These are phyloP conservation scores for Sporophila hypoxantha DNA, from an alignment of 2,113 vertebrate species.

Conservation along the genomic window DNA sequence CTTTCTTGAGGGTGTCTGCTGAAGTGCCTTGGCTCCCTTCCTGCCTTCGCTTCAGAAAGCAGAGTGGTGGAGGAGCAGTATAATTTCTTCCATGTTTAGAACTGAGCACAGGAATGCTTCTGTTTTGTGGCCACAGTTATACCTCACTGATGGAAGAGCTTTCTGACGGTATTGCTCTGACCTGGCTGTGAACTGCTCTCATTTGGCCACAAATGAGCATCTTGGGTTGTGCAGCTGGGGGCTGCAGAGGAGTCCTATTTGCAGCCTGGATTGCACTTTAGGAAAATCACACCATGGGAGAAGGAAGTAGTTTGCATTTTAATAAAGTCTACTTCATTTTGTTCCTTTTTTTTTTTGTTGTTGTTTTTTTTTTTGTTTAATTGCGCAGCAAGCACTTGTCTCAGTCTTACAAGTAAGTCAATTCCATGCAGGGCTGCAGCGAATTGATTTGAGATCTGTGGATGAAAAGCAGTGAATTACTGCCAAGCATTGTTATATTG, in stretches of 20 bases:
- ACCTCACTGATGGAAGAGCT: slow-evolving; percentile 26
- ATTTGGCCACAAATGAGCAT: not conserved
- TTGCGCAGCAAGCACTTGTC: slow-evolving; percentile 36
- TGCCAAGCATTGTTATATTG: slow-evolving; percentile 39
- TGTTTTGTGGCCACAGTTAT: not conserved
- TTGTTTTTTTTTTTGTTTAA: not conserved
- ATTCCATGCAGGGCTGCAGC: slow-evolving; percentile 25
- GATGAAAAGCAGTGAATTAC: slow-evolving; percentile 22
- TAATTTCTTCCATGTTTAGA: slow-evolving; percentile 24
- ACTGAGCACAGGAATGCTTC: not conserved
- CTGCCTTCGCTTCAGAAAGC: not conserved
- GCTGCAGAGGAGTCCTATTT: not conserved
- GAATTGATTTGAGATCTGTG: slow-evolving; percentile 48
- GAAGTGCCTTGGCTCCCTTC: not conserved
- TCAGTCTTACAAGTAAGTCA: slow-evolving; percentile 10
- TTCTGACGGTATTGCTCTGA: slow-evolving; percentile 14
- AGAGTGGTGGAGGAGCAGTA: not conserved
- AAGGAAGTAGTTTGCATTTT: not conserved
- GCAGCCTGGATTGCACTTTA: not conserved
- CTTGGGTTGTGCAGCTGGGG: not conserved
- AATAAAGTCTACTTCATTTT: slow-evolving; percentile 9
- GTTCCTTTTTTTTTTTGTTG: not conserved
- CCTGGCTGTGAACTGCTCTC: slow-evolving; percentile 43
- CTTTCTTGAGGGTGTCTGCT: not conserved
- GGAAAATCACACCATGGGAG: not conserved